Evolutionary conservation across 2,888 invertebrate species (phyloP).

Genomic region (Auanema sp.): DNA sequence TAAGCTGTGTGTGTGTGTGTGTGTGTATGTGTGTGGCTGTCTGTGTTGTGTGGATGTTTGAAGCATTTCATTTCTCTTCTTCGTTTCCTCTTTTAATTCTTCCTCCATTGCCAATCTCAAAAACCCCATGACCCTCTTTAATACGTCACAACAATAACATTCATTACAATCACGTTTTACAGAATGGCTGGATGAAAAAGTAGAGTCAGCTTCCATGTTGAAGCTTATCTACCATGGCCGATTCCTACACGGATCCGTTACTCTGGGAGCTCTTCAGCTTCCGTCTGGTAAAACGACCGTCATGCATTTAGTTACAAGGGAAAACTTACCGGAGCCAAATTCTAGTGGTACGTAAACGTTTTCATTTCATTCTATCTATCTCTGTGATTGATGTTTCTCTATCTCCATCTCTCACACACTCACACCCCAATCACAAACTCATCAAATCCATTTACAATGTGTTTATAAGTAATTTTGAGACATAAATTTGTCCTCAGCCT

Average conservation of each 20-base stretch:
- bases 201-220: constrained; percentile 85
- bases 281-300: constrained; percentile 96
- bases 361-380: background rate
- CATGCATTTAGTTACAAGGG: constrained; percentile 99
- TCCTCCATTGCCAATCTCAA: no score
- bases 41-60: no score
- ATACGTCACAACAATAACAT: background rate
- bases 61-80: no score
- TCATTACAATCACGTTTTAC: constrained; percentile 57
- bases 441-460: background rate
- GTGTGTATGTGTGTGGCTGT: no score
- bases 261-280: constrained; percentile 80
- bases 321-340: constrained; percentile 98
- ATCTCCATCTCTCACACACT: no score
- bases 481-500: background rate
- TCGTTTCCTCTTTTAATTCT: no score
- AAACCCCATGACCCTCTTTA: no score
- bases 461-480: constrained; percentile 1
- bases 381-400: no score
- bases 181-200: constrained; percentile 96
- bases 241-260: constrained; percentile 66
- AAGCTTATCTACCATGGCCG: constrained; percentile 99
- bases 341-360: constrained; percentile 39
- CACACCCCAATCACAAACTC: no score
- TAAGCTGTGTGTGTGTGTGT: no score